Conservation (phyloP, 2,797 vertebrate genomes). For the Neopelma chrysocephalum region DNA sequence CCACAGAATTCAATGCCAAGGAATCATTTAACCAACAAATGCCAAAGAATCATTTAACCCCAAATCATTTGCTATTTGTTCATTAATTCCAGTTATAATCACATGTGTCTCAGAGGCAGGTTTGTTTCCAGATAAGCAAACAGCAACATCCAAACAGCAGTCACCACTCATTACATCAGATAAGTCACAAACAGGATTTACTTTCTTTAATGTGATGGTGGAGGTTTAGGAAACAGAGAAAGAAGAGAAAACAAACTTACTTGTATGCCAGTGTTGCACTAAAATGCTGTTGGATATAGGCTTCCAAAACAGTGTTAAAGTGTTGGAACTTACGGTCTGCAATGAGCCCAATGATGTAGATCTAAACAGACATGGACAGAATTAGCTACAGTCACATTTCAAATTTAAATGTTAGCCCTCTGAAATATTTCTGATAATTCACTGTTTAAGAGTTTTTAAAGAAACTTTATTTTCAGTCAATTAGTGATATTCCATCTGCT, state of each 20-base stretch:
- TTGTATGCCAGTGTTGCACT: conserved; percentile 97
- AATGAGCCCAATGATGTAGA: conserved; percentile 96
- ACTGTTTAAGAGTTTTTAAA: background rate
- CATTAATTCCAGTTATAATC: background rate
- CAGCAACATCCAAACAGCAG: background rate
- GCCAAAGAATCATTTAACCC: background rate
- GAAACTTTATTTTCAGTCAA: background rate
- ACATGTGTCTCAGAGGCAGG: background rate
- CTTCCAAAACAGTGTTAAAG: conserved; percentile 96
- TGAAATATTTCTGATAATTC: background rate
- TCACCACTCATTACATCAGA: background rate
- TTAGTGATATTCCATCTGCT: background rate
- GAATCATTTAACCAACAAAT: background rate
- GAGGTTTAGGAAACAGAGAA: background rate
- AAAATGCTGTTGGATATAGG: conserved; percentile 98
- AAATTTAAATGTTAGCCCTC: background rate
- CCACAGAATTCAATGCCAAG: background rate
- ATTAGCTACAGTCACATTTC: background rate
- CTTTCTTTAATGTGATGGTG: background rate
- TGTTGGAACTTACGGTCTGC: conserved; percentile 98
- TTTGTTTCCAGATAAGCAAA: background rate
- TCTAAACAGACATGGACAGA: conserved; percentile 76
- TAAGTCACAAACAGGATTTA: background rate
- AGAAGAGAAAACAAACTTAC: conserved; percentile 75
- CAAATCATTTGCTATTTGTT: background rate